Evolutionary conservation across 2,113 vertebrate species (phyloP), one percentile per base, ranked within the genome.

Genomic region (Campylomormyrus numenius): DNA sequence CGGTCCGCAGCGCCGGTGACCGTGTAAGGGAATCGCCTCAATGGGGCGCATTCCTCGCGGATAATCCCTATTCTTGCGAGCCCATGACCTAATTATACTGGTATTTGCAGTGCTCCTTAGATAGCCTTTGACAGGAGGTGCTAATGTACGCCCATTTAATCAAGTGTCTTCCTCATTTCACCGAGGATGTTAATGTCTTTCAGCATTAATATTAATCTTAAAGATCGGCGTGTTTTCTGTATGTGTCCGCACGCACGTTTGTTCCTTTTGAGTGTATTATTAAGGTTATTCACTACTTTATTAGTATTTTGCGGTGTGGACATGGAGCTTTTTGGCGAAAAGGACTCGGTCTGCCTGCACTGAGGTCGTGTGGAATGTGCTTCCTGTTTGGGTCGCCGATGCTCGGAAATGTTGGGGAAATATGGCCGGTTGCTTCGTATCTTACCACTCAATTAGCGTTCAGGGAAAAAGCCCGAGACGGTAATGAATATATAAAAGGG

Each of bases 341-440:
- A 0, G 52, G 7, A 17, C 77, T 84, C 31, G 42, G 56, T 77
- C 70, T 58, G 62, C 90, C 89, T 90, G 88, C n/a, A 74, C 91
- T 92, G 91, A 92, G 92, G 90, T 93, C 90, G 92, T 91, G 91
- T 92, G 90, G 91, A 93, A 92, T 93, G 93, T 90, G 90, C 93
- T 94, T 94, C 93, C 92, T 94, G 92, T 93, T 94, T 92, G 92
- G 90, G 89, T 94, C 49, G 5, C 4, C 85, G 87, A 49, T 49
- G 80, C 91, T 90, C 89, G 58, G 88, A 90, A 91, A 91, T 90
- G 42, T 88, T 89, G 90, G 89, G 70, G n/a, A 13, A 70, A 74
- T 49, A 27, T 88, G 74, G 39, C 74, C n/a, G 39, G 2, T 31
- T 70, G 19, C 83, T 62, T 48, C 46, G 7, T 74, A 8, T n/a